A percentile compares a stretch with the other conserved stretches of the same genome.
Evolutionary conservation across 2,797 vertebrate species (phyloP).

Genomic region (Darevskia nairensis): DNA sequence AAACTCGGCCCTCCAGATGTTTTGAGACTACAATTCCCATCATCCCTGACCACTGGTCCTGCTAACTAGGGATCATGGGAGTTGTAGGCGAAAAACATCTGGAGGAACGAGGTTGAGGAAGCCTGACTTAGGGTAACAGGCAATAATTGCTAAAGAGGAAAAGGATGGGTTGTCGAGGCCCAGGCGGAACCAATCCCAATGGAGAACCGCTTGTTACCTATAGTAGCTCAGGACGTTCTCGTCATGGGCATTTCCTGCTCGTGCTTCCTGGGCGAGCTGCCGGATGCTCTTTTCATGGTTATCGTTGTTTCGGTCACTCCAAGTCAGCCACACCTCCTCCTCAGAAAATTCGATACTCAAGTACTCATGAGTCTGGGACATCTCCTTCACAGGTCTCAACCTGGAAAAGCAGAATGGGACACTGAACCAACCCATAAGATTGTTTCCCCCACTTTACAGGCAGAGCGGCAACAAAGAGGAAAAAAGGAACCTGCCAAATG

Average conservation of each 20-base stretch:
- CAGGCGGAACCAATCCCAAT: neutral
- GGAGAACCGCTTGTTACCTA: slow-evolving; percentile 78
- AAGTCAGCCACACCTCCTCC: slow-evolving; percentile 96
- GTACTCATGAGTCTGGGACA: slow-evolving; percentile 84
- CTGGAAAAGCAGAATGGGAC: slow-evolving; percentile 67
- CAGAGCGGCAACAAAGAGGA: neutral
- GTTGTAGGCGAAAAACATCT: no score
- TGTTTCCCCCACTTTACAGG: neutral
- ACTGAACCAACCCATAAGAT: neutral
- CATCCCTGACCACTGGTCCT: no score
- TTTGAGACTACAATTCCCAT: no score
- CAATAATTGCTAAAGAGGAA: neutral
- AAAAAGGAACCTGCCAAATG: neutral
- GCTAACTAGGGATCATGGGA: no score
- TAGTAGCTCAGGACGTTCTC: slow-evolving; percentile 97
- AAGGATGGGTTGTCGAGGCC: neutral
- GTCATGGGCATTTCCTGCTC: slow-evolving; percentile 92
- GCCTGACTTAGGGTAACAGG: neutral
- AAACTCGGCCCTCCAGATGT: no score
- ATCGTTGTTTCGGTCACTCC: slow-evolving; percentile 91
- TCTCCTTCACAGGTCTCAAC: slow-evolving; percentile 88
- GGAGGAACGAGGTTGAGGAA: no score
- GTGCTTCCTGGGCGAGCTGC: slow-evolving; percentile 92
- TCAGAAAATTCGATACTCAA: slow-evolving; percentile 90
- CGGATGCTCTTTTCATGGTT: slow-evolving; percentile 92